These are phyloP conservation scores for Pseudococcus longispinus DNA, from an alignment of 2,888 invertebrate genomes.

Conservation along the genomic window DNA sequence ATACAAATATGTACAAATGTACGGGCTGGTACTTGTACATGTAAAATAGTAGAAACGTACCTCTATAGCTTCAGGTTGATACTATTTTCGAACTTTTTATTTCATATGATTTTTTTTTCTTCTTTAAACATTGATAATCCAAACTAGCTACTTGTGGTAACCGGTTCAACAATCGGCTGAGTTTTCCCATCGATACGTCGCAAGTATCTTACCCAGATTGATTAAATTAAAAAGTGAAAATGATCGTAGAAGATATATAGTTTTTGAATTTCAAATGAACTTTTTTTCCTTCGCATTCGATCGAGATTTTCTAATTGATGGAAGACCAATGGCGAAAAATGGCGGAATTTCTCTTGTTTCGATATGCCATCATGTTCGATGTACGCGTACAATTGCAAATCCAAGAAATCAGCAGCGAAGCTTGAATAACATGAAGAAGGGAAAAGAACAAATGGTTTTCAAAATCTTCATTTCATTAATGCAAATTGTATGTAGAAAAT, in stretches of 20 bases:
- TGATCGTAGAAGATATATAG: not conserved
- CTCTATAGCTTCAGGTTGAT: not conserved
- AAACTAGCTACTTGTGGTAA: not conserved
- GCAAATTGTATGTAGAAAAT: too few species aligned
- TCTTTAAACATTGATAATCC: not conserved
- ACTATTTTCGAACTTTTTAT: constrained; percentile 14
- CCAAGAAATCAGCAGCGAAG: too few species aligned
- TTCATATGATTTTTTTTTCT: not conserved
- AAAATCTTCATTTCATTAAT: too few species aligned
- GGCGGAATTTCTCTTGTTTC: not conserved
- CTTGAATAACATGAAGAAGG: too few species aligned
- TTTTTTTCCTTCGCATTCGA: not conserved
- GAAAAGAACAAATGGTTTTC: too few species aligned
- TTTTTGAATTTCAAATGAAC: constrained; percentile 4
- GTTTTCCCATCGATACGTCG: not conserved
- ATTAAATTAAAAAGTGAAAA: constrained; percentile 31
- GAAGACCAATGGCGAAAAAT: not conserved
- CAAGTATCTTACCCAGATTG: not conserved
- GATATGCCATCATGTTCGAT: not conserved
- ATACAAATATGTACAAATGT: not conserved
- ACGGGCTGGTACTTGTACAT: not conserved
- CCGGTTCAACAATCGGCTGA: constrained; percentile 11
- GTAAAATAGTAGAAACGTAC: constrained; percentile 9
- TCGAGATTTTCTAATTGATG: not conserved
- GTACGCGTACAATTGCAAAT: too few species aligned